Base-by-base conservation (phyloP, 2,888 invertebrate genomes). In the Abrostola triplasia region DNA sequence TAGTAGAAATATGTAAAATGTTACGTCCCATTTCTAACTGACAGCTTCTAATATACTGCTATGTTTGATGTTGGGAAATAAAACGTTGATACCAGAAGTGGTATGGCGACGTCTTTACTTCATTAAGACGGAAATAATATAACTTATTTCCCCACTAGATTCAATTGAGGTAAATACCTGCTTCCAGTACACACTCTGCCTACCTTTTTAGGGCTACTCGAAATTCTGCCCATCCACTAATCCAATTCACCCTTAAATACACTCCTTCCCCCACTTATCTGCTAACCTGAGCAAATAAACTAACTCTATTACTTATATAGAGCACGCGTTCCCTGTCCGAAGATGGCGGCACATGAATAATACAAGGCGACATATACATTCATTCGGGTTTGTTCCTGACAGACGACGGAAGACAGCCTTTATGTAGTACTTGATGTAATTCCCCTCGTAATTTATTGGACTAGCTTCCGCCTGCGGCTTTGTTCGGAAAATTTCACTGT, bases 291-390 rank as follows among this genome's bases (percentile, higher is more conserved):
- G 41, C 47, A 42, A 70, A 73, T 67, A 49, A 67, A 60, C 60
- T 57, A 56, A 36, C 40, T 53, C 38, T 54, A 59, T 41, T 12
- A 7, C 37, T 47, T 38, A 53, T 51, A 47, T 50, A 58, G 55
- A 69, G 56, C 75, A 74, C 74, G 67, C 64, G 76, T 40, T 48
- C 38, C 47, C 50, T 59, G 59, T 57, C 66, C 70, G 54, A 70
- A 73, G 66, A 75, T 73, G 76, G 73, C 36, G 49, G 49, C 59
- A 74, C 77, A 79, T 80, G 80, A 82, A 82, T 82, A 70, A 82
- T 65, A 69, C 82, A 82, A 69, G 62, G 62, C 65, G 52, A 73
- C 64, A 53, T 68, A 42, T 13, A 54, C 48, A 77, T 70, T 65
- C 71, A 41, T 50, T 62, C 65, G 67, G 67, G 72, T 74, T 64